Base-by-base conservation (phyloP, 2,888 invertebrate genomes). In the Heliconius cydno region DNA sequence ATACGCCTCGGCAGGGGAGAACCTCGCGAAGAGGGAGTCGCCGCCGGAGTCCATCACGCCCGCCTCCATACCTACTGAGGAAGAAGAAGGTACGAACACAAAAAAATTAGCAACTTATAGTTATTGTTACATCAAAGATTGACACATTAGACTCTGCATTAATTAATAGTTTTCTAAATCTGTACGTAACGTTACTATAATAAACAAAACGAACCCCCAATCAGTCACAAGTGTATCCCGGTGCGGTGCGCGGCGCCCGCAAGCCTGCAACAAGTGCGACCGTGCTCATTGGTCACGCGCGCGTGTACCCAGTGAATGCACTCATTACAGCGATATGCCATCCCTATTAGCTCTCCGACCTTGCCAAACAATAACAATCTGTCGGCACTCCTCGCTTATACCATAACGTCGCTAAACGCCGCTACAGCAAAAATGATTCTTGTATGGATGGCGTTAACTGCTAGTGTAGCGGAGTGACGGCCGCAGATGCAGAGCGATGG, bases 1-100 rank as follows among this genome's bases (percentile, higher is more conserved):
- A 84, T 96, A 96, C 90, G 92, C 92, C 84, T 92, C 90, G 38
- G 90, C 93, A 57, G 93, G 94, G 81, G 91, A 89, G 85, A 88
- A 86, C 77, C 90, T 84, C 34, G 85, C 84, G 25, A 85, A 84
- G 79, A 88, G 80, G 78, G 83, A n/a, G 15, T 46, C 83, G 67
- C 78, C 82, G 70, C 84, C 84, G 46, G 88, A 90, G 81, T 84
- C 89, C 72, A 22, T 85, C 85, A 88, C 92, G 80, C 90, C 89
- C 82, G 88, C 87, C 84, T 88, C 89, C 72, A 81, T 76, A 72
- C 78, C 73, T 72, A 80, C 79, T 22, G 87, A 79, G 67, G 91
- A 88, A 30, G 87, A 79, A 65, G 91, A 88, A 79, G 88, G 67
- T 80, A 82, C 66, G 12, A 6, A n/a, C 28, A 19, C 30, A 22